A percentile compares a stretch with the other conserved stretches of the same genome.
These are phyloP conservation scores for Melanotaenia maccullochi DNA, from an alignment of 2,797 vertebrate species.

Conservation along the genomic window DNA sequence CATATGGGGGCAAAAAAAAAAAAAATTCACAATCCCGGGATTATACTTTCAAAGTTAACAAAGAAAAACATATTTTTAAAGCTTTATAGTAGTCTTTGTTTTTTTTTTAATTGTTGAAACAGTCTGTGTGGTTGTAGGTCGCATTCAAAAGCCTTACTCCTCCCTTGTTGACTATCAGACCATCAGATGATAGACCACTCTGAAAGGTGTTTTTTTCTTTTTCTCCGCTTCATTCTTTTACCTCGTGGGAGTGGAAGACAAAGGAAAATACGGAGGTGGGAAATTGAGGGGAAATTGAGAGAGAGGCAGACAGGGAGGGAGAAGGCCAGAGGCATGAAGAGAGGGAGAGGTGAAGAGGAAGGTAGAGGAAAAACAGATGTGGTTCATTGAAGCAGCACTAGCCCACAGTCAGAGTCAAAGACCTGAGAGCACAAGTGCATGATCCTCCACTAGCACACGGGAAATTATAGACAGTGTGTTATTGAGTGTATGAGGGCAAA, in stretches of 20 bases:
- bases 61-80: neutral
- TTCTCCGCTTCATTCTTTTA: constrained; percentile 23
- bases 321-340: constrained; percentile 19
- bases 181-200: constrained; percentile 39
- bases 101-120: neutral
- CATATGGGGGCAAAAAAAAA: neutral
- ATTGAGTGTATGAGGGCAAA: constrained; percentile 23
- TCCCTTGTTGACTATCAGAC: constrained; percentile 26
- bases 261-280: constrained; percentile 66
- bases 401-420: constrained; percentile 74
- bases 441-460: constrained; percentile 64
- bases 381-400: constrained; percentile 72
- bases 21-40: too few relatives aligned
- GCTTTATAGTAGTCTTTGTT: neutral
- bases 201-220: constrained; percentile 24
- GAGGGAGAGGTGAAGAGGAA: constrained; percentile 32
- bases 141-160: constrained; percentile 16
- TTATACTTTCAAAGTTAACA: neutral
- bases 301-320: constrained; percentile 12
- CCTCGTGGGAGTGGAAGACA: constrained; percentile 67
- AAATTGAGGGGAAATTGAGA: constrained; percentile 68
- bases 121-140: neutral
- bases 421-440: constrained; percentile 66
- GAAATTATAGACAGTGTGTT: constrained; percentile 61
- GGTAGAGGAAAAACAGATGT: constrained; percentile 63